Evolutionary conservation across 2,888 invertebrate genomes (phyloP), one percentile per base, ranked within the genome.

Genomic region (Sphaerophoria rueppellii): DNA sequence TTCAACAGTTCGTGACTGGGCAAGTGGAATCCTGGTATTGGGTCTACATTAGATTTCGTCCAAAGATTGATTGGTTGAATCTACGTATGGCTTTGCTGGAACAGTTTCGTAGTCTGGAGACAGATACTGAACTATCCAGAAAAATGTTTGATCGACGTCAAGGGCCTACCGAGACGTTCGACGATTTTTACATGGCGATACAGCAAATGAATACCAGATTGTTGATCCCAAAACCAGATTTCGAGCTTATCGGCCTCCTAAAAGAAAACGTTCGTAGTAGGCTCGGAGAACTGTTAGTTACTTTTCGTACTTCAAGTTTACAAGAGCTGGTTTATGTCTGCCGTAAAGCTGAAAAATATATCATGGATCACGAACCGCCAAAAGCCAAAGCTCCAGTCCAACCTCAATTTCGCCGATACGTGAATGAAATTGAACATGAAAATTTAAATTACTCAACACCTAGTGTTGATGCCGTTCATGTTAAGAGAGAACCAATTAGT

Each of bases 391-490:
- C 37, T n/a, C 35, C 57, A 37, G 37, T 35, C 4, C 57, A 58
- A 58, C 37, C 57, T n/a, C 57, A 37, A 37, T 58, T 58, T 58
- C 37, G 16, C 4, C 14, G 60, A 40, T 24, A 43, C 5, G 60
- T 60, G 4, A 60, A 60, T 40, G 60, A 60, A 60, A 40, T 60
- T 35, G n/a, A n/a, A n/a, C n/a, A n/a, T n/a, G n/a, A n/a, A n/a
- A n/a, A n/a, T n/a, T n/a, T n/a, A n/a, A n/a, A n/a, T n/a, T n/a
- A n/a, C n/a, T n/a, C n/a, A n/a, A n/a, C n/a, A n/a, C n/a, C n/a
- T n/a, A n/a, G n/a, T n/a, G n/a, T n/a, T n/a, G n/a, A n/a, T n/a
- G n/a, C n/a, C n/a, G n/a, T n/a, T n/a, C n/a, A n/a, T n/a, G n/a
- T n/a, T n/a, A n/a, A n/a, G n/a, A n/a, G n/a, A n/a, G n/a, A n/a